A percentile compares a stretch with the other conserved stretches of the same genome.
Evolutionary conservation across 2,797 vertebrate genomes (phyloP).

Genomic region (Neosalanx taihuensis): DNA sequence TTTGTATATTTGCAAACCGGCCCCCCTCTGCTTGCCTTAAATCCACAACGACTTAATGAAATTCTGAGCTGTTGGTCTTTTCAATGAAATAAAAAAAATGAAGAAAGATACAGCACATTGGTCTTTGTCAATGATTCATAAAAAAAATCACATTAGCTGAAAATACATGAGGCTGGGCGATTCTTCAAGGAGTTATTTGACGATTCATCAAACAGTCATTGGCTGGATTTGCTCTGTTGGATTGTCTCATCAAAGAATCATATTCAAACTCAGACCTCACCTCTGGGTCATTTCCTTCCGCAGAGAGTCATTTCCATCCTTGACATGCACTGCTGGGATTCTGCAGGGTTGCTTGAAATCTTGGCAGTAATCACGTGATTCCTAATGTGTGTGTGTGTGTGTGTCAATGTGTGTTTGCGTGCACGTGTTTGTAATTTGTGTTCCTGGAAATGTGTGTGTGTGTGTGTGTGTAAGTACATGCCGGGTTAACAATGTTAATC

Average conservation of each 20-base stretch:
- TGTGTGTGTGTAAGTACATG: constrained; percentile 27
- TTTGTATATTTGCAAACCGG: background rate
- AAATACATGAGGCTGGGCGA: constrained; percentile 12
- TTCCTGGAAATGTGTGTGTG: constrained; percentile 9
- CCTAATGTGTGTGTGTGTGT: background rate
- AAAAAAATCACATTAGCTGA: constrained; percentile 25
- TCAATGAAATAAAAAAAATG: constrained; percentile 26
- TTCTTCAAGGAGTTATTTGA: constrained; percentile 45
- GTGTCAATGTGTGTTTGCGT: constrained; percentile 24
- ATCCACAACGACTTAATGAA: constrained; percentile 38
- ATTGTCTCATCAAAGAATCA: constrained; percentile 47
- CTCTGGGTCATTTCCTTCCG: constrained; percentile 24
- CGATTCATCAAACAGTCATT: constrained; percentile 35
- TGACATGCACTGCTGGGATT: background rate
- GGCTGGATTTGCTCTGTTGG: constrained; percentile 35
- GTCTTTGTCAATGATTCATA: constrained; percentile 54
- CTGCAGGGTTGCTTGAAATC: background rate
- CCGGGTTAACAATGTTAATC: constrained; percentile 67
- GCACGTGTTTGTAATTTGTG: constrained; percentile 32
- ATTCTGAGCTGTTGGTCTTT: constrained; percentile 30
- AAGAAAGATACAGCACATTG: constrained; percentile 20
- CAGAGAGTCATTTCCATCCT: background rate
- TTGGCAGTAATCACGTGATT: background rate
- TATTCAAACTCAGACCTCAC: constrained; percentile 38
- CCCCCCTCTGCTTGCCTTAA: constrained; percentile 12